phyloP scores from a whole-genome alignment of 2,797 vertebrate species.

The Passerculus sandwichensis region DNA sequence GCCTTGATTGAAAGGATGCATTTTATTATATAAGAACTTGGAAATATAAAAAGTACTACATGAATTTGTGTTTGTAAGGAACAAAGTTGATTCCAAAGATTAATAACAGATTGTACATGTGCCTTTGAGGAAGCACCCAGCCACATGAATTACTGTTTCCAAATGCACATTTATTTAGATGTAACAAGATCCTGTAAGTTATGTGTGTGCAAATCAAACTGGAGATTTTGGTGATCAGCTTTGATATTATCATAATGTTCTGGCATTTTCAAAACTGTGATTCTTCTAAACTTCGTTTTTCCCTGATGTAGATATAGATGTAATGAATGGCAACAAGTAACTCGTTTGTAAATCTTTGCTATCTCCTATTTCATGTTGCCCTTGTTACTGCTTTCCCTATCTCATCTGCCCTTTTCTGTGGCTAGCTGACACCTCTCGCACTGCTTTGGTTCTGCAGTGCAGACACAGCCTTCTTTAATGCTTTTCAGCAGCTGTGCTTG shows the following conservation, averaged over 20 bases:
- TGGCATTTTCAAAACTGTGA: background rate
- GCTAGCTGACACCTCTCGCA: background rate
- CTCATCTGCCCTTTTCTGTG: slow-evolving; percentile 1
- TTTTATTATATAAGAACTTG: slow-evolving; percentile 62
- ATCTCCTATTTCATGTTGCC: background rate
- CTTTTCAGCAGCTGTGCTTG: slow-evolving; percentile 43
- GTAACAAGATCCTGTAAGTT: slow-evolving; percentile 34
- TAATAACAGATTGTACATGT: slow-evolving; percentile 47
- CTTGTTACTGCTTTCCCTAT: slow-evolving; percentile 5
- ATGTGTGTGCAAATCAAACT: slow-evolving; percentile 8
- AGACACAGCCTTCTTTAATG: slow-evolving; percentile 34
- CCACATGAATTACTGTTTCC: slow-evolving; percentile 45
- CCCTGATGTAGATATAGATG: background rate
- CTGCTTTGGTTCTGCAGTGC: background rate
- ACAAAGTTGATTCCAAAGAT: slow-evolving; percentile 41
- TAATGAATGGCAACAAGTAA: slow-evolving; percentile 8
- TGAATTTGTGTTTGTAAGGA: slow-evolving; percentile 34
- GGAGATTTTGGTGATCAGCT: background rate
- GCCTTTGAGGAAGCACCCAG: slow-evolving; percentile 32
- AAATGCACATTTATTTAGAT: slow-evolving; percentile 66
- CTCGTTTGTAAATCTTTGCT: background rate
- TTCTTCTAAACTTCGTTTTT: background rate
- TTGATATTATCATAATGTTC: background rate
- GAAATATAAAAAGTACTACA: slow-evolving; percentile 40
- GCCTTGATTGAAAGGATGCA: background rate